Conservation (phyloP, 2,888 invertebrate genomes). For the Dione vanillae region DNA sequence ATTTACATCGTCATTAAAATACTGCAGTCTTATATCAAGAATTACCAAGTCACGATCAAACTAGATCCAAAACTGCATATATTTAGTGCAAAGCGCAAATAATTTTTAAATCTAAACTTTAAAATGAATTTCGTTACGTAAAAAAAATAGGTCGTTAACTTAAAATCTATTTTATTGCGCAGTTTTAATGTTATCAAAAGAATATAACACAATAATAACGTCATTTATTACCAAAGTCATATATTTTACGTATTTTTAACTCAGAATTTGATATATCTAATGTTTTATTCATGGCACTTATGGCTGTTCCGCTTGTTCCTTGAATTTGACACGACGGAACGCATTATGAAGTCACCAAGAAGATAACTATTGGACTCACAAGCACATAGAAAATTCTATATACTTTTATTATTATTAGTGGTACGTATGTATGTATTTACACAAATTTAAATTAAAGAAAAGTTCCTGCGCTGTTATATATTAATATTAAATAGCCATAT, state of each 20-base stretch:
- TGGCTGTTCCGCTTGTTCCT: constrained; percentile 8
- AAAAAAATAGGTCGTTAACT: neutral
- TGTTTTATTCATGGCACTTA: constrained; percentile 25
- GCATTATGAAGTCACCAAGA: neutral
- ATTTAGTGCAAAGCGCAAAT: neutral
- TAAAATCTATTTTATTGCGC: neutral
- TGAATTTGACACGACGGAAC: neutral
- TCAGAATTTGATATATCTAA: constrained; percentile 3
- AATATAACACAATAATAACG: neutral
- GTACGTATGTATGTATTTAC: neutral
- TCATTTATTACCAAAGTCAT: neutral
- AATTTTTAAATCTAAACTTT: neutral
- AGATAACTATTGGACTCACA: neutral
- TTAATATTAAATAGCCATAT: neutral
- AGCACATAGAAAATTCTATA: neutral
- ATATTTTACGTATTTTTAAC: constrained; percentile 10
- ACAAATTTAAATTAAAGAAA: neutral
- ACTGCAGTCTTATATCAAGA: constrained; percentile 40
- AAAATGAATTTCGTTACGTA: constrained; percentile 10
- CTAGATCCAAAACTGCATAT: constrained; percentile 39
- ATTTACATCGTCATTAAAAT: constrained; percentile 54
- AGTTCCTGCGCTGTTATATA: neutral
- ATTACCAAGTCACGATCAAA: constrained; percentile 40
- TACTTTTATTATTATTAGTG: neutral
- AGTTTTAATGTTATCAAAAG: neutral